Evolutionary conservation across 2,113 vertebrate genomes (phyloP).

Genomic region (Edolisoma coerulescens): DNA sequence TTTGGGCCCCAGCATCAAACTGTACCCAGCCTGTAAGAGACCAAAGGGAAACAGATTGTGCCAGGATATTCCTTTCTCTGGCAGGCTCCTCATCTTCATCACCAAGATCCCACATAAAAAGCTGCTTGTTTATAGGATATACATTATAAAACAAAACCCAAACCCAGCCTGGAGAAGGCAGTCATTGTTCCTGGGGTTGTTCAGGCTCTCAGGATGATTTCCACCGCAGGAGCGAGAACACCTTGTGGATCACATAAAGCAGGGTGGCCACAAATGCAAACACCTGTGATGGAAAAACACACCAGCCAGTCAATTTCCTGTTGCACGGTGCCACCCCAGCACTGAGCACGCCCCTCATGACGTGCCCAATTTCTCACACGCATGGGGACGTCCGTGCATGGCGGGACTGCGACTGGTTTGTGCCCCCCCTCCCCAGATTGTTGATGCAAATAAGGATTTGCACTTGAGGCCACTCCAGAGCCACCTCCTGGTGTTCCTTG

Average conservation of each 20-base stretch:
- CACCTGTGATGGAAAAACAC: slow-evolving; percentile 68
- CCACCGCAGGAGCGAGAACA: slow-evolving; percentile 77
- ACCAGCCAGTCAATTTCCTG: not conserved
- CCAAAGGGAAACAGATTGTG: not conserved
- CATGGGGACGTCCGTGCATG: rapidly evolving
- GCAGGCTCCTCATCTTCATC: not conserved
- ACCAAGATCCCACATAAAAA: not conserved
- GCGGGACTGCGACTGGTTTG: rapidly evolving
- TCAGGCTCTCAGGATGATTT: slow-evolving; percentile 75
- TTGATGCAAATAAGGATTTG: not conserved
- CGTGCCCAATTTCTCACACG: rapidly evolving
- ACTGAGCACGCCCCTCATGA: not conserved
- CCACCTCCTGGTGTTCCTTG: not conserved
- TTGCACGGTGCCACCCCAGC: not conserved
- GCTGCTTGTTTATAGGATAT: not conserved
- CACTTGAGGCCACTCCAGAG: not conserved
- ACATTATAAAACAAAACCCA: not conserved
- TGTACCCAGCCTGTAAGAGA: not conserved
- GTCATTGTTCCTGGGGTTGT: not conserved
- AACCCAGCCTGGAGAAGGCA: not conserved
- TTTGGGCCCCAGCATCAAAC: not conserved
- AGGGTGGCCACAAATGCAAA: slow-evolving; percentile 78
- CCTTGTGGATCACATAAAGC: slow-evolving; percentile 76
- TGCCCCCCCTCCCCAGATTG: not conserved
- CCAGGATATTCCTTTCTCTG: not conserved